Conservation (phyloP, 2,888 invertebrate species). For the Isoperla grammatica region DNA sequence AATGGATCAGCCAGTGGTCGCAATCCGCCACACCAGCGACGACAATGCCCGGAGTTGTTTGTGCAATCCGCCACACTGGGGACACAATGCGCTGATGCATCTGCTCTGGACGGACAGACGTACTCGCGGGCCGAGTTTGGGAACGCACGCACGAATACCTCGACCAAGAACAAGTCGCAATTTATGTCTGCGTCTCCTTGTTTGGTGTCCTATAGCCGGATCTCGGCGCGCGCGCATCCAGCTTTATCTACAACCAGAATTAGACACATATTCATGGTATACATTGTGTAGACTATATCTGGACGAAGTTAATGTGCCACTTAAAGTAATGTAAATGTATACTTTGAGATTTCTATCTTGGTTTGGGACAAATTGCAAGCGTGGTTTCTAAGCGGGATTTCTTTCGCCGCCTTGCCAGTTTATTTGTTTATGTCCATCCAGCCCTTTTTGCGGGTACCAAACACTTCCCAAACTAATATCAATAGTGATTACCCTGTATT, state of each 20-base stretch:
- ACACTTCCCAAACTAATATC: too few relatives aligned
- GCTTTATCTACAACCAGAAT: too few relatives aligned
- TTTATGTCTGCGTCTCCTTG: not conserved
- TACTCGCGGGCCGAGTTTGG: too few relatives aligned
- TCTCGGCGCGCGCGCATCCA: too few relatives aligned
- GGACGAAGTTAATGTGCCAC: not conserved
- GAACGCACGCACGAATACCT: not conserved
- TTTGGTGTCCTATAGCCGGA: not conserved
- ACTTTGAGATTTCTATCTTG: not conserved
- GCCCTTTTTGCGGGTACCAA: too few relatives aligned
- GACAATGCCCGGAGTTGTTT: not conserved
- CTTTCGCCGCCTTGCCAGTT: too few relatives aligned
- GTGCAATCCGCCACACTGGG: not conserved
- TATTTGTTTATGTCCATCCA: too few relatives aligned
- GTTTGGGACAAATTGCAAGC: conserved; percentile 8
- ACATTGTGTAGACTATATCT: too few relatives aligned
- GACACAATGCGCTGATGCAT: not conserved
- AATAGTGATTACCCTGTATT: too few relatives aligned
- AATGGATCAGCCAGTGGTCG: not conserved
- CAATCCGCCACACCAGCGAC: not conserved
- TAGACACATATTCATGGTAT: too few relatives aligned
- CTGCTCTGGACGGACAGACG: too few relatives aligned
- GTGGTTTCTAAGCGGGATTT: too few relatives aligned
- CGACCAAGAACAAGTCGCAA: not conserved
- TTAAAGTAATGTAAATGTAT: conserved; percentile 5